Evolutionary conservation across 2,113 vertebrate genomes (phyloP), one percentile per base, ranked within the genome.

Genomic region (Epinephelus fuscoguttatus): DNA sequence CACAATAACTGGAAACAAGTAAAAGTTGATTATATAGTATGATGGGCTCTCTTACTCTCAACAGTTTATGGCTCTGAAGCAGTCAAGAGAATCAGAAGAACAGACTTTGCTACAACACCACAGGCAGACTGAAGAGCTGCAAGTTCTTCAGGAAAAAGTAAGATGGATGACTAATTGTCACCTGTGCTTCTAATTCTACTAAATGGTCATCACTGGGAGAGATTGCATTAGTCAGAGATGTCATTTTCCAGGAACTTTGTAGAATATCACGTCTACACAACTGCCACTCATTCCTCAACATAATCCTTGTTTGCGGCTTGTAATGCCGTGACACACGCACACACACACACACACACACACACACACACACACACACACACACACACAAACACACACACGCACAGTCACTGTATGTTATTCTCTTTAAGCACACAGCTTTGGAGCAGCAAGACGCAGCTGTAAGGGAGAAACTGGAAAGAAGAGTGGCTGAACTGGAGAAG

Each of bases 71-170:
- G 62, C 78, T 37, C 70, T 96, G 55, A 96, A 96, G 84, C 92
- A 91, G 11, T 91, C 75, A 0, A 95, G 94, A 76, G 94, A 90
- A 50, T 86, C 86, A 2, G 96, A 96, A 40, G 96, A 96, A 14
- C 93, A 96, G 37, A 93, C 75, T 50, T 30, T 90, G 1, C 87
- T 89, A 0, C 93, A 93, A 25, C 81, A 92, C 0, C 93, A 92
- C 59, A 91, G 94, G 2, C 93, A 91, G 68, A 73, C 89, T 9
- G 95, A 96, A 50, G 95, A 97, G 73, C 92, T 97, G 0, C 95
- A 94, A 53, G 82, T 84, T 13, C 40, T 97, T 13, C 93, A 91
- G 81, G 89, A 94, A 23, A 95, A 96, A 93, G 97, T 97, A 81
- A 45, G 81, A 25, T 4, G 14, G 17, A 18, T 45, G 11, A 15